A percentile compares a stretch with the other conserved stretches of the same genome.
These are phyloP conservation scores for Dioctria rufipes DNA, from an alignment of 2,888 invertebrate genomes.

Conservation along the genomic window DNA sequence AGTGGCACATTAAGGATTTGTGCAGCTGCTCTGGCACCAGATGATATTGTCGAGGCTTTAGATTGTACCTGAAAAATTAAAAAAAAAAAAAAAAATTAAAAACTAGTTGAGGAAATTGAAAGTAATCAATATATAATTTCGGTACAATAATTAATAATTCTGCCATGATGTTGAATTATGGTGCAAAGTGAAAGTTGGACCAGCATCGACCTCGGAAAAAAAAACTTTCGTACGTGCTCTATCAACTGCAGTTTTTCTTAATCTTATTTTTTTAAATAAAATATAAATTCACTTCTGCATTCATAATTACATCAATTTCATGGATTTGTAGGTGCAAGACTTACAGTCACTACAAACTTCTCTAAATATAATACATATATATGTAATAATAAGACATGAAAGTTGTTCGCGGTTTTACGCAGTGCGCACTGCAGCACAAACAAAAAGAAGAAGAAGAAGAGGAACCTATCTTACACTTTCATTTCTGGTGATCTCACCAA, in stretches of 20 bases:
- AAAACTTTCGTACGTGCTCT: slow-evolving; percentile 28
- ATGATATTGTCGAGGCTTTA: slow-evolving; percentile 70
- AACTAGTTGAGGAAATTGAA: slow-evolving; percentile 38
- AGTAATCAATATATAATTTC: slow-evolving; percentile 27
- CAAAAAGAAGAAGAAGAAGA: too few species aligned
- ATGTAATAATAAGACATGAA: too few species aligned
- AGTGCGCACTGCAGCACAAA: too few species aligned
- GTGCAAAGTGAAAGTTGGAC: slow-evolving; percentile 2
- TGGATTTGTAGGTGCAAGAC: background rate
- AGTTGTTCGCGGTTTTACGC: too few species aligned
- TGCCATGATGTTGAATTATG: background rate
- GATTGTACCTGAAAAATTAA: slow-evolving; percentile 67
- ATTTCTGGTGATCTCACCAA: background rate
- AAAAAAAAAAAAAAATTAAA: slow-evolving; percentile 5
- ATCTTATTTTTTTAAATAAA: background rate
- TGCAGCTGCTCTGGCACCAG: slow-evolving; percentile 70
- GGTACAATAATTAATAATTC: background rate
- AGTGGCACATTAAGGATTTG: slow-evolving; percentile 71
- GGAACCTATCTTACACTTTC: background rate
- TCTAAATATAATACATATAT: too few species aligned
- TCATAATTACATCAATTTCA: slow-evolving; percentile 16
- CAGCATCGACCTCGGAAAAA: background rate
- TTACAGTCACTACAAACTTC: too few species aligned
- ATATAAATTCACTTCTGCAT: background rate
- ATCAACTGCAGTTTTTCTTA: slow-evolving; percentile 6